phyloP scores from a whole-genome alignment of 2,113 vertebrate genomes.

The Malurus cyaneus region DNA sequence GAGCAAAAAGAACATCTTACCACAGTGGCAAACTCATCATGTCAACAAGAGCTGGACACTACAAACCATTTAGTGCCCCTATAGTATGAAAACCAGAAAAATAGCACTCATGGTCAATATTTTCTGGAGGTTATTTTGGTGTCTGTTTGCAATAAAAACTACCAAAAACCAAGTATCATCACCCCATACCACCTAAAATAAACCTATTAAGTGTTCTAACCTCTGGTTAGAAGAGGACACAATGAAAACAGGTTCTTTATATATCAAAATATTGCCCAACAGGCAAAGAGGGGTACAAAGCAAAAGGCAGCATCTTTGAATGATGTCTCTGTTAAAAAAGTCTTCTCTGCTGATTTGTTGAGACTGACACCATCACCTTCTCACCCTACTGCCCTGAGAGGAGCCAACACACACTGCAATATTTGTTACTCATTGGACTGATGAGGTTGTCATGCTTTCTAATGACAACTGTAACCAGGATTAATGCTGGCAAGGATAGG shows the following conservation, averaged over 20 bases:
- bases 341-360: neutral
- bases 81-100: neutral
- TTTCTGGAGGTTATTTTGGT: neutral
- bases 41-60: neutral
- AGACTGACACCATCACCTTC: neutral
- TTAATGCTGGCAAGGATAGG: neutral
- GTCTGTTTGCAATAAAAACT: neutral
- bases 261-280: neutral
- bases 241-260: neutral
- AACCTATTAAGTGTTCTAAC: neutral
- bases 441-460: neutral
- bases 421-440: neutral
- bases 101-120: neutral
- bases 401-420: neutral
- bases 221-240: neutral
- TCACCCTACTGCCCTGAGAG: neutral
- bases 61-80: neutral
- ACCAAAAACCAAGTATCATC: neutral
- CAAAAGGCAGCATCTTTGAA: neutral
- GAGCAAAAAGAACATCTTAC: neutral
- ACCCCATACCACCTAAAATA: rapidly evolving
- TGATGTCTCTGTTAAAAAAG: neutral
- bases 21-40: neutral
- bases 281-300: neutral
- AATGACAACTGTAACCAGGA: neutral